Evolutionary conservation across 2,113 vertebrate species (phyloP), one percentile per base, ranked within the genome.

Genomic region (Aramus guarauna): DNA sequence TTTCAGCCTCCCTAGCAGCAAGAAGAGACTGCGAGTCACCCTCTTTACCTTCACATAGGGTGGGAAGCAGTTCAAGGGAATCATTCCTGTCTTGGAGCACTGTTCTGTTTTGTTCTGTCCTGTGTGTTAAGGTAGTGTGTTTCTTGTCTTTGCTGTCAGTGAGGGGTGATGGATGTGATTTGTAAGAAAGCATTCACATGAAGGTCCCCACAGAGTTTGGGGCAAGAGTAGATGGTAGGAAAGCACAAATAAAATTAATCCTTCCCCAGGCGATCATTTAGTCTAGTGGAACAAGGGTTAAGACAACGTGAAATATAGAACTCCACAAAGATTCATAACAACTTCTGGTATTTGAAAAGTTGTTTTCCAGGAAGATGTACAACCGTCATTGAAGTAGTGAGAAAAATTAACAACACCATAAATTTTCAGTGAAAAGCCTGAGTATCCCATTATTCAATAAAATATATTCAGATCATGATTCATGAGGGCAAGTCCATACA

Each of bases 171-270:
- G 29, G 81, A 47, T 27, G 5, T 82, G 58, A 76, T 72, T 91
- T 85, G 9, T 82, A 60, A 45, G 43, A 81, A 88, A 83, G 50
- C 36, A 50, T 91, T 96, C 83, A 78, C 45, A 8, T 24, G 58
- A 76, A 85, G 34, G 45, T 87, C 67, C 62, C 41, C 41, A 24
- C 18, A 55, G 71, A 37, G 41, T 93, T 58, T 79, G 43, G 32
- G 41, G 9, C 22, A 24, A 27, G 52, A 29, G 19, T 60, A 91
- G 80, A 41, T 37, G 32, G 48, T 91, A 90, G 66, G 63, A 88
- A 78, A 94, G 75, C 89, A 90, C 89, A 95, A 94, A 90, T 87
- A 82, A 90, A 92, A 45, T 24, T 69, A 71, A 60, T 83, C 74
- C 53, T 90, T 92, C 81, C 27, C 27, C 43, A 34, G 58, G 75